phyloP scores from a whole-genome alignment of 1,140 invertebrate species.

The Rhynchophorus ferrugineus region DNA sequence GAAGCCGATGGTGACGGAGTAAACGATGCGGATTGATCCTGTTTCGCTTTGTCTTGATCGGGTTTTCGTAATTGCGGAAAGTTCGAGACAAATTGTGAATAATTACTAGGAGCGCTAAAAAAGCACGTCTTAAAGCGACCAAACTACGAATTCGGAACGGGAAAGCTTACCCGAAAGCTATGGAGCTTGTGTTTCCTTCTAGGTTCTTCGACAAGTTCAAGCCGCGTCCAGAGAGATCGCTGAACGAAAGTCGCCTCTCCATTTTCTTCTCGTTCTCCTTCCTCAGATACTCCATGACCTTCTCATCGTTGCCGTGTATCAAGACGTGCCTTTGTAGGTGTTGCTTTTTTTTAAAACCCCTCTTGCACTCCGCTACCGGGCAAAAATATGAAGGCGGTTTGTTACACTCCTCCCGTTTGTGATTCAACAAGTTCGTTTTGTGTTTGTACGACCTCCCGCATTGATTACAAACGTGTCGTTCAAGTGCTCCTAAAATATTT shows the following conservation, averaged over 20 bases:
- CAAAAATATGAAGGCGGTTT: conserved; percentile 40
- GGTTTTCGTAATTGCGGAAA: no score
- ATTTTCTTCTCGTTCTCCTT: conserved; percentile 7
- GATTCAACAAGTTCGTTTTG: conserved; percentile 31
- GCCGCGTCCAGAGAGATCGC: neutral
- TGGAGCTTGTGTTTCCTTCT: no score
- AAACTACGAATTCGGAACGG: no score
- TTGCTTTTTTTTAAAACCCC: conserved; percentile 57
- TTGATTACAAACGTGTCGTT: conserved; percentile 26
- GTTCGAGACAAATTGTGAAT: no score
- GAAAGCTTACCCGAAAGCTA: neutral
- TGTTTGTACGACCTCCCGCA: conserved; percentile 35
- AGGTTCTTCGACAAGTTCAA: neutral
- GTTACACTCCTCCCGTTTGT: conserved; percentile 34
- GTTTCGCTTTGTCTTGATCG: no score
- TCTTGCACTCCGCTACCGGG: conserved; percentile 49
- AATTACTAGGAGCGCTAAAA: no score
- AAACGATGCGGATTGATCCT: no score
- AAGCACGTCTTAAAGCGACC: no score
- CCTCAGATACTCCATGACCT: conserved; percentile 13
- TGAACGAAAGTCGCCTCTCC: neutral
- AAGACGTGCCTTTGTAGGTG: conserved; percentile 43
- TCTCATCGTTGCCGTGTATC: conserved; percentile 22
- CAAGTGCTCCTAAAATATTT: conserved; percentile 5
- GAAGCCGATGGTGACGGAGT: neutral